These are phyloP conservation scores for Sphinx pinastri DNA, from an alignment of 2,888 invertebrate genomes.

Conservation along the genomic window DNA sequence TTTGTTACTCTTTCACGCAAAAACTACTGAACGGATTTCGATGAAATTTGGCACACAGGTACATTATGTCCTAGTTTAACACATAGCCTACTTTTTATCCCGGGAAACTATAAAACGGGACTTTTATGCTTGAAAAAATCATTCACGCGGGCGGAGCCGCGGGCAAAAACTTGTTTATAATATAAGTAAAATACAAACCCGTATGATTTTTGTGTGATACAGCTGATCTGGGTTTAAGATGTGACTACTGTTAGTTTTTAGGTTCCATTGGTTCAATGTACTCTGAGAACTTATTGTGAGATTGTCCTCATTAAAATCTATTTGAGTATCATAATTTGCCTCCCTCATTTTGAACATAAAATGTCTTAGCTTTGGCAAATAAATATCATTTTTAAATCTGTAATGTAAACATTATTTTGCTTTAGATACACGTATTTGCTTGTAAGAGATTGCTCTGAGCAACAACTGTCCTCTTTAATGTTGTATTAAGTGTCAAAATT, in stretches of 20 bases:
- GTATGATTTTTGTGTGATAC: slow-evolving; percentile 69
- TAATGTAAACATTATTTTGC: background rate
- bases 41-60: no score
- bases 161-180: no score
- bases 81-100: no score
- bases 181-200: slow-evolving; percentile 53
- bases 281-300: slow-evolving; percentile 34
- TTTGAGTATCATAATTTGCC: slow-evolving; percentile 43
- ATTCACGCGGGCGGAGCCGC: no score
- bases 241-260: slow-evolving; percentile 44
- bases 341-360: slow-evolving; percentile 35
- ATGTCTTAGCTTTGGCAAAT: slow-evolving; percentile 28
- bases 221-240: slow-evolving; percentile 47
- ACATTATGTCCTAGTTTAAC: no score
- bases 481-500: no score
- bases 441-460: no score
- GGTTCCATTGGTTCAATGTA: slow-evolving; percentile 45
- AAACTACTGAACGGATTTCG: no score
- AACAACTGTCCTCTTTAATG: no score
- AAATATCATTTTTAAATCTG: slow-evolving; percentile 22
- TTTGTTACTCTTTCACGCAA: no score
- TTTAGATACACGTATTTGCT: background rate
- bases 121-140: no score
- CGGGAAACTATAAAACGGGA: no score
- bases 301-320: slow-evolving; percentile 41